Evolutionary conservation across 2,113 vertebrate genomes (phyloP).

Genomic region (Sula dactylatra): DNA sequence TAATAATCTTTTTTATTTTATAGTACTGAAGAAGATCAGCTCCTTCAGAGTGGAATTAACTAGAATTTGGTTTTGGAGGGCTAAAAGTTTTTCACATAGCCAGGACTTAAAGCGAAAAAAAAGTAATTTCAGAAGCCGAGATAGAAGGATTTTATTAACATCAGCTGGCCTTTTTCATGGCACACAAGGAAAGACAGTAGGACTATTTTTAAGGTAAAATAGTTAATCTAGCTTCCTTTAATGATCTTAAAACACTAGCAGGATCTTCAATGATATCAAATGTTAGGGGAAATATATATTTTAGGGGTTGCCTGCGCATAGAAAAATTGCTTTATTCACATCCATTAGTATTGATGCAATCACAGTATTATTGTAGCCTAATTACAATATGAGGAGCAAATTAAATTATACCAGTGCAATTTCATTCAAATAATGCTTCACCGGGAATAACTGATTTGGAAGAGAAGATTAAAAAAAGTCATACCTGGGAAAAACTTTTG

Average conservation of each 20-base stretch:
- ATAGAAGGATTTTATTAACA: not conserved
- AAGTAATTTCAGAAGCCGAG: not conserved
- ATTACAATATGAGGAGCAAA: not conserved
- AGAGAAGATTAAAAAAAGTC: not conserved
- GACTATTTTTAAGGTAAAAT: not conserved
- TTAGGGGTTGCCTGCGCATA: not conserved
- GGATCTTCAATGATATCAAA: not conserved
- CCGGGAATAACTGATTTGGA: not conserved
- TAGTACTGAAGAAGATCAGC: not conserved
- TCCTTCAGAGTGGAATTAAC: not conserved
- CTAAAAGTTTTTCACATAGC: not conserved
- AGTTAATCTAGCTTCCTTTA: not conserved
- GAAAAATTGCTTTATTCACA: not conserved
- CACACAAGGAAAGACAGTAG: not conserved
- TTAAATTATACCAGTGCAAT: not conserved
- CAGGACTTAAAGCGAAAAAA: not conserved
- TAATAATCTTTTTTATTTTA: not conserved
- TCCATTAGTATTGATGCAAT: not conserved
- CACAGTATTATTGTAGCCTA: not conserved
- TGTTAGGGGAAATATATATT: not conserved
- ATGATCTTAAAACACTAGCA: not conserved
- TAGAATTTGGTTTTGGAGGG: not conserved
- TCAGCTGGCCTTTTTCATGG: not conserved
- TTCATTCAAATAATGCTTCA: not conserved
- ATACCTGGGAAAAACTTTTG: not conserved